Evolutionary conservation across 2,888 invertebrate species (phyloP), one percentile per base, ranked within the genome.

Genomic region (Brenthis hecate): DNA sequence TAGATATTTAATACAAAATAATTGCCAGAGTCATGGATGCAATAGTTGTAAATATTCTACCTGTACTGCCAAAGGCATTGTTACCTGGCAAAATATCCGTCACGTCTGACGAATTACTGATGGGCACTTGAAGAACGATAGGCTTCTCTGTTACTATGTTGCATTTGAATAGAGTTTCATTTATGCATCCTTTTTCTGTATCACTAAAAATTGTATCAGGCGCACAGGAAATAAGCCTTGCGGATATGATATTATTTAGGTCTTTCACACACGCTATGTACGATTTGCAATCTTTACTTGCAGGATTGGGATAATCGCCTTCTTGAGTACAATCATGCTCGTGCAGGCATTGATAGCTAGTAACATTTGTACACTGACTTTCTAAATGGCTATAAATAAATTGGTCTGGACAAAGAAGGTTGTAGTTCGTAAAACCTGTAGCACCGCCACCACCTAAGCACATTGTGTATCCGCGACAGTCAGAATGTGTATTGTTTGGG

Each of bases 391-490:
- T 89, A 77, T 85, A 91, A 6, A 86, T 78, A 56, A 85, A 87
- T 56, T 83, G 81, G 16, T 80, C 73, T 0, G 92, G 92, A 67
- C 92, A 92, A 2, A 77, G 76, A 1, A 91, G 81, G 69, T 87
- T 83, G 76, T 87, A 85, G 53, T 86, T 83, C 2, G 83, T 83
- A 72, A 83, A 89, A 14, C 78, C 81, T 2, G 74, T 76, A 0
- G 79, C 74, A 1, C 83, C 84, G 8, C 77, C 74, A 1, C 83
- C 84, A 8, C 77, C 75, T 0, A 91, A 75, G 67, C 92, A 92
- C 77, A 90, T 86, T n/a, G 86, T 85, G 74, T 85, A 91, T 0
- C 90, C 90, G 4, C 84, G 78, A 68, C 92, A 92, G 60, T 86
- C 83, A 5, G 79, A 75, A 2, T 77, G 76, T 23, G 81, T 78